Evolutionary conservation across 2,888 invertebrate genomes (phyloP), one percentile per base, ranked within the genome.

Genomic region (Plagiodera versicolora): DNA sequence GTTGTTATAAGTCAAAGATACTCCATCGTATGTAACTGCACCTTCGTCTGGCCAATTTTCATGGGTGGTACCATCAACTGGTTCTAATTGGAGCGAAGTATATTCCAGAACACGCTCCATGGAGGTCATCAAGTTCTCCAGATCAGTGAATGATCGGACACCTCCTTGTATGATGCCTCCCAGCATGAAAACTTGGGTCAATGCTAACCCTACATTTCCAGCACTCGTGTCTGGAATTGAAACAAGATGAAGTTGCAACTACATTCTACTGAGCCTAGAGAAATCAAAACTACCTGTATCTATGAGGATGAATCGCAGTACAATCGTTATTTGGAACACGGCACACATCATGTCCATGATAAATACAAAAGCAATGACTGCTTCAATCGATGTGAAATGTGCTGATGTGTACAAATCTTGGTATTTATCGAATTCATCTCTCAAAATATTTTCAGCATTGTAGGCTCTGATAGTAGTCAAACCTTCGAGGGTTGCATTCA

Each of bases 81-180:
- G 58, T 69, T 82, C 82, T 4, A 72, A 69, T 62, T 82, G 79
- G 10, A 87, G 73, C 14, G 82, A 77, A 0, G 83, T 74, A 53
- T 80, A 79, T 66, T 79, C 80, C 35, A 76, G 47, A 0, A 90
- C 85, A 77, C 95, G 86, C 80, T 98, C 97, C 0, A 97, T 95
- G 9, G 92, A 89, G 1, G 92, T 93, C 92, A 94, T 92, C 69
- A 88, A 89, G 74, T 92, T 94, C 77, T 80, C 80, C 5, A 80
- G 77, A 77, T 95, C 95, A 0, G 95, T 92, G 71, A 94, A 94
- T 79, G 95, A 95, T 1, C 95, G 83, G 24, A 87, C 82, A 2
- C 83, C 84, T 83, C 84, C 86, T 72, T 86, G 85, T 68, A 86
- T 69, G 78, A 81, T 79, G 10, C 89, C 89, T 0, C 90, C 90